Conservation (phyloP, 2,797 vertebrate species). For the Dallia pectoralis region DNA sequence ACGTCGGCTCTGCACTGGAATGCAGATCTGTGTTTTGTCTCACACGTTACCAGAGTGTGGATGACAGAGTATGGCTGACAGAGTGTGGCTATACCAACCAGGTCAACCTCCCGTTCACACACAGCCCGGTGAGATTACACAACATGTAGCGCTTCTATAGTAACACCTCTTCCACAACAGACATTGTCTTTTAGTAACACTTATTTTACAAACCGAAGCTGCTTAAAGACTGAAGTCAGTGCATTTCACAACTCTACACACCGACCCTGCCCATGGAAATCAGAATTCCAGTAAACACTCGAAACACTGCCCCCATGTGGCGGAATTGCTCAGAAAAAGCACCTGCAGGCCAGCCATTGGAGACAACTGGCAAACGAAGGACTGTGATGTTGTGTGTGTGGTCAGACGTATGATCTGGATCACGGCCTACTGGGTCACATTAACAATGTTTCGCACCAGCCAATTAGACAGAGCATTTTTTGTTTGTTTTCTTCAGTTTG, state of each 20-base stretch:
- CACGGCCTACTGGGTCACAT: background rate
- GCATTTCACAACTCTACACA: background rate
- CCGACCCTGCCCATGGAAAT: background rate
- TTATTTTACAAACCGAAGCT: background rate
- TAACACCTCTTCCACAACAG: background rate
- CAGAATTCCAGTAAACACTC: background rate
- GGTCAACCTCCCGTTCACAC: background rate
- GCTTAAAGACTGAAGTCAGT: background rate
- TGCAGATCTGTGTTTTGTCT: background rate
- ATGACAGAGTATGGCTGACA: no score
- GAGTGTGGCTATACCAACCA: background rate
- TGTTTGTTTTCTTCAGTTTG: background rate
- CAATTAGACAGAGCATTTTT: background rate
- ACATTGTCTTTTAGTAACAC: background rate
- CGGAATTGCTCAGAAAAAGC: background rate
- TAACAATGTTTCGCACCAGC: background rate
- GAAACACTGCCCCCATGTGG: slow-evolving; percentile 25
- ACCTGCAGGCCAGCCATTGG: slow-evolving; percentile 18
- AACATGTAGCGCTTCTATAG: background rate
- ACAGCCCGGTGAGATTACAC: background rate
- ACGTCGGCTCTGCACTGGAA: background rate
- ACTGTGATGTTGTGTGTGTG: slow-evolving; percentile 1
- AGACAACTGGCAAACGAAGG: slow-evolving; percentile 26
- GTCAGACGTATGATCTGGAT: background rate
- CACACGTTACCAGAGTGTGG: no score